Evolutionary conservation across 1,140 invertebrate genomes (phyloP), one percentile per base, ranked within the genome.

Genomic region (Penaeus indicus): DNA sequence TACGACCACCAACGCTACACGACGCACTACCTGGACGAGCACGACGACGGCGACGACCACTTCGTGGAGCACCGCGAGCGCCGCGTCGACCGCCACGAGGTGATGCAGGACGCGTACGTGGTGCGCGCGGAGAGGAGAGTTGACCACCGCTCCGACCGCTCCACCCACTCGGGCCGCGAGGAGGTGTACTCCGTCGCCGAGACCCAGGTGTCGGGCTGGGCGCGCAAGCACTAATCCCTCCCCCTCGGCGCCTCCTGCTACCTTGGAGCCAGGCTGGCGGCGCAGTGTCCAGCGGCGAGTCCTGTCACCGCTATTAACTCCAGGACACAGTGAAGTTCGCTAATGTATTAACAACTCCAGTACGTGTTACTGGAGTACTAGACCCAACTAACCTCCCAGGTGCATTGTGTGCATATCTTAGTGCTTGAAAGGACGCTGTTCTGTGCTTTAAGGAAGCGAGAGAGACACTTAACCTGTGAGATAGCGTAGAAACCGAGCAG

Each of bases 171-270:
- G 11, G 89, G 87, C n/a, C 85, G 81, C 4, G 89, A 90, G 61
- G 81, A 90, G 82, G 47, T 88, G 67, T 90, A 84, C 86, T 88
- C 89, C n/a, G 64, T 78, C 38, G 82, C 85, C 11, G 85, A 90
- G 82, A 90, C 89, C 3, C 80, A 90, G 42, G 84, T 88, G 47
- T 78, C 87, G 38, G 72, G 72, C 19, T 88, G 87, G 87, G 87
- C 69, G 42, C 81, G 67, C 69, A 83, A 75, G 38, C 79, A 88
- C 27, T 88, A 77, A 82, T 32, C 7, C 84, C 62, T 87, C 67
- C 42, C 85, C 78, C 62, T 47, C 63, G 61, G 61, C 47, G 42
- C 72, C 27, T 7, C n/a, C 72, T 19, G 42, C 27, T 75, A 38
- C 72, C 72, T 32, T 38, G 27, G 72, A 75, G 42, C 19, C 27